Evolutionary conservation across 2,888 invertebrate genomes (phyloP).

Genomic region (Odontomyia ornata): DNA sequence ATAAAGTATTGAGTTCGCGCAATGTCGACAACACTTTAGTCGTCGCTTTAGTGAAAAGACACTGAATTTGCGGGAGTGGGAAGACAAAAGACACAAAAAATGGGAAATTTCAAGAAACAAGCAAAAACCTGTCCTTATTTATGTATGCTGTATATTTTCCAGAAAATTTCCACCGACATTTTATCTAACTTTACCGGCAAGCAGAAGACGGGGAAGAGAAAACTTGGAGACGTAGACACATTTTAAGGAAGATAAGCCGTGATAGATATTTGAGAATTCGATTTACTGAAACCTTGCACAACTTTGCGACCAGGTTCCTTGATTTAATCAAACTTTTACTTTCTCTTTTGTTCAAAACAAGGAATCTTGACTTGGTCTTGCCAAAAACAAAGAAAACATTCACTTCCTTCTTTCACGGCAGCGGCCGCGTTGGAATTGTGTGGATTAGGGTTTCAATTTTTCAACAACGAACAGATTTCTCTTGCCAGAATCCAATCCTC

Average conservation of each 20-base stretch:
- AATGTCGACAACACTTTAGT: constrained; percentile 1
- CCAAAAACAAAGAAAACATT: too few species aligned
- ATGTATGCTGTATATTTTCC: not conserved
- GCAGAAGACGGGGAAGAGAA: not conserved
- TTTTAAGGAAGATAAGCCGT: not conserved
- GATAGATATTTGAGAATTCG: not conserved
- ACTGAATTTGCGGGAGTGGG: not conserved
- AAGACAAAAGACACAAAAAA: not conserved
- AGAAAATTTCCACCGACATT: not conserved
- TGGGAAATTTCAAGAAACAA: not conserved
- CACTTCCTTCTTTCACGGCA: too few species aligned
- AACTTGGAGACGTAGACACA: not conserved
- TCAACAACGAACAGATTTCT: not conserved
- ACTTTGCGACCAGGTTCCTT: not conserved
- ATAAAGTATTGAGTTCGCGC: not conserved
- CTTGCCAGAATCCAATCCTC: too few species aligned
- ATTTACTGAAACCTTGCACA: not conserved
- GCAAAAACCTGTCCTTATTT: not conserved
- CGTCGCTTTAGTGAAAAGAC: not conserved
- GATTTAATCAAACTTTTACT: constrained; percentile 10
- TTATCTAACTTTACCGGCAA: not conserved
- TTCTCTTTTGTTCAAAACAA: not conserved
- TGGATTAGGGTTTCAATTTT: not conserved
- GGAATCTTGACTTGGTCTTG: not conserved
- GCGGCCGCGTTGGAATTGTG: not conserved